Conservation (phyloP, 1,140 invertebrate genomes). For the Branchinecta lindahli region DNA sequence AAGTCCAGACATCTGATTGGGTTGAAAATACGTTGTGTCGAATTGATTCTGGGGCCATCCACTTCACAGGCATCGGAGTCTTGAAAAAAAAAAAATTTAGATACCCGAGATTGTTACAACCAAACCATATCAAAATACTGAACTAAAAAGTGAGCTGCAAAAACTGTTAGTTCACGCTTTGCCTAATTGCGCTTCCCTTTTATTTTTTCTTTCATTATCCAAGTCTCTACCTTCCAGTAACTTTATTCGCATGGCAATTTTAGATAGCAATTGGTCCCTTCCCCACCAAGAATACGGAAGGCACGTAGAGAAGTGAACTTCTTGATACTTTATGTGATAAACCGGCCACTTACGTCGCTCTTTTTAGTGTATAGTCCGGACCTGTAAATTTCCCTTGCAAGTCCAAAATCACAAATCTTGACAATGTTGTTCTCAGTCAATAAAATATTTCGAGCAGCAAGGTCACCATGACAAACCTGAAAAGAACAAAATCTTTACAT, state of each 20-base stretch:
- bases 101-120: slow-evolving; percentile 12
- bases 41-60: slow-evolving; percentile 38
- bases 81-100: slow-evolving; percentile 23
- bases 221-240: background rate
- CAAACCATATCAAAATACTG: background rate
- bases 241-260: too few relatives aligned
- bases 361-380: slow-evolving; percentile 84
- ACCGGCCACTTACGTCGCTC: slow-evolving; percentile 49
- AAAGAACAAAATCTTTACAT: slow-evolving; percentile 27
- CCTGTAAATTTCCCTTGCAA: slow-evolving; percentile 84
- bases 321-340: background rate
- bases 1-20: slow-evolving; percentile 36
- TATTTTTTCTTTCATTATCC: background rate
- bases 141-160: too few relatives aligned
- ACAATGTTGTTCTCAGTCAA: slow-evolving; percentile 71
- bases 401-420: slow-evolving; percentile 92
- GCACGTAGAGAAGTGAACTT: background rate
- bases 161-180: background rate
- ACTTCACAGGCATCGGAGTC: slow-evolving; percentile 37
- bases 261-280: too few relatives aligned
- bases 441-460: slow-evolving; percentile 90
- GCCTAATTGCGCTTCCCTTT: background rate
- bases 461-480: slow-evolving; percentile 78
- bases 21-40: slow-evolving; percentile 31
- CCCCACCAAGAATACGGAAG: background rate